These are phyloP conservation scores for Tychaedon coryphoeus DNA, from an alignment of 2,113 vertebrate species.

Conservation along the genomic window DNA sequence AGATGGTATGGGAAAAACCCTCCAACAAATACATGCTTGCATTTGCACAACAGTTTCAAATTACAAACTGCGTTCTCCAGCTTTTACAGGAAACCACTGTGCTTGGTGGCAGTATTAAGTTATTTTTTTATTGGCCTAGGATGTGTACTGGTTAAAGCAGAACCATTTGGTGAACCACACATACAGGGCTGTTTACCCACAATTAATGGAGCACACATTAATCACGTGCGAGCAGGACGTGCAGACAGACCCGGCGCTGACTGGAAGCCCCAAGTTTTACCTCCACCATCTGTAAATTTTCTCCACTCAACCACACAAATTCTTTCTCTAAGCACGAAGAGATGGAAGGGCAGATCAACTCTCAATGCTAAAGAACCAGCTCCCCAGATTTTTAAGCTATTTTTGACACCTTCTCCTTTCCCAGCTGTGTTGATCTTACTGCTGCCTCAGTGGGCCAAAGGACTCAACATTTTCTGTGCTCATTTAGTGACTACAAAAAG, in stretches of 20 bases:
- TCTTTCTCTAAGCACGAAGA: neutral
- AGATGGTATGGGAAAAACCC: neutral
- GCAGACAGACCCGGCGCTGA: neutral
- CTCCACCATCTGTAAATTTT: neutral
- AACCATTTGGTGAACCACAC: slow-evolving; percentile 20
- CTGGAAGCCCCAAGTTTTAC: neutral
- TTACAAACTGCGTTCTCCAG: neutral
- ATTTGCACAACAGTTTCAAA: slow-evolving; percentile 12
- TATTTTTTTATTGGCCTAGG: slow-evolving; percentile 11
- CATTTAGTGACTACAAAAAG: neutral
- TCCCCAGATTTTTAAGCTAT: neutral
- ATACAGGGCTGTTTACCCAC: neutral
- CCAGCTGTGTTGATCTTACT: neutral
- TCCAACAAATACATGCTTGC: neutral
- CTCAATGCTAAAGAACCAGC: neutral
- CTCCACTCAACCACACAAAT: neutral
- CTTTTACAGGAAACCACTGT: slow-evolving; percentile 4
- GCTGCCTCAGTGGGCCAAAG: neutral
- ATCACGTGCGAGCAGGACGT: neutral
- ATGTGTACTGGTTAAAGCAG: neutral
- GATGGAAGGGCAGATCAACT: neutral
- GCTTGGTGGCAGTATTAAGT: slow-evolving; percentile 2
- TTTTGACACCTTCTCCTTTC: neutral
- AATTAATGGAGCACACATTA: neutral
- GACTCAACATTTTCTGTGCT: neutral